phyloP scores from a whole-genome alignment of 2,113 vertebrate genomes.

The Brienomyrus longianalis region DNA sequence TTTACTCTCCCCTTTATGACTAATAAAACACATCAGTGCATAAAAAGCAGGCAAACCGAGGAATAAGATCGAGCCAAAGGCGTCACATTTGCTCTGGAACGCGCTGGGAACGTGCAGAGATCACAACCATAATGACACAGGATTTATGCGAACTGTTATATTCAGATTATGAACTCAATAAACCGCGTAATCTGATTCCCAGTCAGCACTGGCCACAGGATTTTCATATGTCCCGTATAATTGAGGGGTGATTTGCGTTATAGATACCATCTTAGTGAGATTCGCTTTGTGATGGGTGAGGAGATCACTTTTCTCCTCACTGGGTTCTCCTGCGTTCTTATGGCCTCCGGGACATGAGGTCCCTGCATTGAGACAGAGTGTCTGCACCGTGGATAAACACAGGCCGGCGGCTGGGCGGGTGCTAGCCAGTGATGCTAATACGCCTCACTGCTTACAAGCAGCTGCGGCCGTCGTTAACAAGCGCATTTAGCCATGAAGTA shows the following conservation, averaged over 20 bases:
- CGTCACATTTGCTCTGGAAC: neutral
- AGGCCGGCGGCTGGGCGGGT: neutral
- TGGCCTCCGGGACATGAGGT: neutral
- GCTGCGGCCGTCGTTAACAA: constrained; percentile 40
- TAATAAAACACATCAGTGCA: neutral
- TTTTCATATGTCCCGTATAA: neutral
- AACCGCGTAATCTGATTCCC: neutral
- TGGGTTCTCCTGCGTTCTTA: neutral
- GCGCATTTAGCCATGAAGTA: constrained; percentile 54
- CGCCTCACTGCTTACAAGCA: constrained; percentile 45
- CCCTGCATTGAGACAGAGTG: neutral
- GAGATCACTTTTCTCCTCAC: neutral
- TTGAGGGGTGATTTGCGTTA: constrained; percentile 18
- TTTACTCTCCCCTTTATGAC: neutral
- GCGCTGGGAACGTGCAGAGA: neutral
- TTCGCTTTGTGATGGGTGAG: neutral
- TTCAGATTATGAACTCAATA: neutral
- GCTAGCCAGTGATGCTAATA: constrained; percentile 32
- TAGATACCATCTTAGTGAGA: neutral
- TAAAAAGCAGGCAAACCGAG: neutral
- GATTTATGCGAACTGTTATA: neutral
- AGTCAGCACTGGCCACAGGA: neutral
- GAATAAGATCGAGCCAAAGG: neutral
- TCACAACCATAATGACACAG: neutral
- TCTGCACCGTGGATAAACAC: neutral